Percentiles rank a stretch among this genome's conserved stretches.
These are phyloP conservation scores for Nineta flava DNA, from an alignment of 2,888 invertebrate genomes.

Conservation along the genomic window DNA sequence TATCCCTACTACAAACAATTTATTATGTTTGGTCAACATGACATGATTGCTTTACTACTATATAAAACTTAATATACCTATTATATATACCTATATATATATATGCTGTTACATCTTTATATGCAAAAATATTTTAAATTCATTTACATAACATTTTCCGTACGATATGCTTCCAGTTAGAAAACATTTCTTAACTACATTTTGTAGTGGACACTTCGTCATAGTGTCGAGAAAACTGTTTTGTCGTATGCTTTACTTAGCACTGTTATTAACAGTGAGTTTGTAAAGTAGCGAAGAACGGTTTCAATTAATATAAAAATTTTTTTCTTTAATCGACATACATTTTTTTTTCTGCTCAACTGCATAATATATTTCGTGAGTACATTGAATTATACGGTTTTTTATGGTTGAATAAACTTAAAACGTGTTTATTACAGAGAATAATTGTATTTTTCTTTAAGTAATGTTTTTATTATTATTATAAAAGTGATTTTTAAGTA, in stretches of 20 bases:
- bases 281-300: neutral
- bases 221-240: neutral
- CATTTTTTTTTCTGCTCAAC: neutral
- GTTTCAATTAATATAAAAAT: neutral
- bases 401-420: no score
- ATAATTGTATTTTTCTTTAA: neutral
- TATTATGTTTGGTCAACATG: no score
- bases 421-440: neutral
- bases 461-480: neutral
- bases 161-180: no score
- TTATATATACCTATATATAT: no score
- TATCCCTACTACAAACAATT: no score
- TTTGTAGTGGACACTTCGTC: neutral
- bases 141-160: no score
- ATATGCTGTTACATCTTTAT: no score
- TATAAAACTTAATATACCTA: no score
- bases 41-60: no score
- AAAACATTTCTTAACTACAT: neutral
- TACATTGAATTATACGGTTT: no score
- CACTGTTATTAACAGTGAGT: neutral
- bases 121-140: no score
- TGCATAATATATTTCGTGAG: no score
- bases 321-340: neutral
- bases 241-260: neutral
- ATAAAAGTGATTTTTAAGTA: neutral